These are phyloP conservation scores for Aphelocoma coerulescens DNA, from an alignment of 2,113 vertebrate species.

Conservation along the genomic window DNA sequence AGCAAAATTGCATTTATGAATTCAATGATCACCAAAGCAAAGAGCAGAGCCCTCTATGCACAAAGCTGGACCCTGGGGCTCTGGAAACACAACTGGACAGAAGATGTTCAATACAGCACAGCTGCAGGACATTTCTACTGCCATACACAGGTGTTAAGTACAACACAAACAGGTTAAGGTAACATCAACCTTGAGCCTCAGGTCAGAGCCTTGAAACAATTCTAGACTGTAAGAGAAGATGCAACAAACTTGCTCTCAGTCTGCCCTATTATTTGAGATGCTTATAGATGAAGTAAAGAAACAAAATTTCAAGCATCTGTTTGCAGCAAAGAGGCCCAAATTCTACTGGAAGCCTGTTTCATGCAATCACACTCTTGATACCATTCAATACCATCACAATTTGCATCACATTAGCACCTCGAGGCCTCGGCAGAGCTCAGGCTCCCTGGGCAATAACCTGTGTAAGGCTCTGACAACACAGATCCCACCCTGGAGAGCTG, in stretches of 20 bases:
- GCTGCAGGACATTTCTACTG: not conserved
- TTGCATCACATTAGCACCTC: constrained; percentile 7
- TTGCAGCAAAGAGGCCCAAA: not conserved
- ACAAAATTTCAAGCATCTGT: not conserved
- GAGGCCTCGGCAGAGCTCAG: not conserved
- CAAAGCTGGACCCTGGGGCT: not conserved
- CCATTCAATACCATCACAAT: not conserved
- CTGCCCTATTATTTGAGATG: not conserved
- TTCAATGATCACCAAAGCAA: not conserved
- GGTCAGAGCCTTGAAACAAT: not conserved
- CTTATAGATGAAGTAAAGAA: not conserved
- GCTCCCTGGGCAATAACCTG: not conserved
- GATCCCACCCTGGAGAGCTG: not conserved
- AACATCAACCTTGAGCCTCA: not conserved
- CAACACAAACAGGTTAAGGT: not conserved
- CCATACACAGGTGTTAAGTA: rapidly evolving
- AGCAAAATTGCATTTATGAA: not conserved
- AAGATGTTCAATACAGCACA: not conserved
- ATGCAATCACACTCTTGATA: not conserved
- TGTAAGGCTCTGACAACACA: not conserved
- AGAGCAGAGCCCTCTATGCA: not conserved
- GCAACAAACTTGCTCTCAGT: not conserved
- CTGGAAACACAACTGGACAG: not conserved
- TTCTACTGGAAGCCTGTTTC: not conserved
- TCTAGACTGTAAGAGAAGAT: not conserved